Percentiles rank a stretch among this genome's conserved stretches.
Evolutionary conservation across 2,797 vertebrate genomes (phyloP).

Genomic region (Myotis daubentonii): DNA sequence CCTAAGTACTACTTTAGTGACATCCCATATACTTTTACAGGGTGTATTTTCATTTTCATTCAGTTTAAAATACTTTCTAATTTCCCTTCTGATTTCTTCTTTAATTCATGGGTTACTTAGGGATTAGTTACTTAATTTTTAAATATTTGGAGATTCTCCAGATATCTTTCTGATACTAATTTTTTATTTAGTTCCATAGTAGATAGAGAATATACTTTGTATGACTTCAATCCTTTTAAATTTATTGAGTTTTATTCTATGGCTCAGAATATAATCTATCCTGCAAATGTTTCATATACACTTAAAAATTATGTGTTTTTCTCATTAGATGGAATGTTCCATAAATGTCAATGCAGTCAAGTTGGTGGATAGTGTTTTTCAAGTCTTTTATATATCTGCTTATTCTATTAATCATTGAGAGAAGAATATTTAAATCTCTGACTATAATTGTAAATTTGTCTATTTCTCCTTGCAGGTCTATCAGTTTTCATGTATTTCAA

Average conservation of each 20-base stretch:
- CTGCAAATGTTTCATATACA: not conserved
- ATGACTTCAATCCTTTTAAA: not conserved
- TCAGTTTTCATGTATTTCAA: not conserved
- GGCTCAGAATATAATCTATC: not conserved
- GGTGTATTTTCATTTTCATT: not conserved
- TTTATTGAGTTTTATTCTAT: conserved; percentile 3
- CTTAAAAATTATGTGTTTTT: conserved; percentile 36
- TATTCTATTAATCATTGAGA: conserved; percentile 18
- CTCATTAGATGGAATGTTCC: not conserved
- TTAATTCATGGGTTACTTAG: not conserved
- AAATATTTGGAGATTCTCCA: conserved; percentile 42
- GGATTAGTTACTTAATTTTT: conserved; percentile 27
- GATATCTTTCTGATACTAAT: not conserved
- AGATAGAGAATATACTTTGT: not conserved
- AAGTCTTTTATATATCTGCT: not conserved
- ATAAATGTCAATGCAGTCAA: conserved; percentile 2
- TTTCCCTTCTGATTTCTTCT: conserved; percentile 24
- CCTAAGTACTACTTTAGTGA: not conserved
- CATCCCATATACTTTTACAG: conserved; percentile 8
- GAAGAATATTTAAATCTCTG: not conserved
- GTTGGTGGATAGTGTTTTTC: not conserved
- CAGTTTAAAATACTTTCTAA: conserved; percentile 32
- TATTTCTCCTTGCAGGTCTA: conserved; percentile 22
- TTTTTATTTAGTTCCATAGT: conserved; percentile 38
- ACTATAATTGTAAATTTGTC: not conserved